Conservation (phyloP, 2,888 invertebrate genomes). For the Caenorhabditis sp. region DNA sequence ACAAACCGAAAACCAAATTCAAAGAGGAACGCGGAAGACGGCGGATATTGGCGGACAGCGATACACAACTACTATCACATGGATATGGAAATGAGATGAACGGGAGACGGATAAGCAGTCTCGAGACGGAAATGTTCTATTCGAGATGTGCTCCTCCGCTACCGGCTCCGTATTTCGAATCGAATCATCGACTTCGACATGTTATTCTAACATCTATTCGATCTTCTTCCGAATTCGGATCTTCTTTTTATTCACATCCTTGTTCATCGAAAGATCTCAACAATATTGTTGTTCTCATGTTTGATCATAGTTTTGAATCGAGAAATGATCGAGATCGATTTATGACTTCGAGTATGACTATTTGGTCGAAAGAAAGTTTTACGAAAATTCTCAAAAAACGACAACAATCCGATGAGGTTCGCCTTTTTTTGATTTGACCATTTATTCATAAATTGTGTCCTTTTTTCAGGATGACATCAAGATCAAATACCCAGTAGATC, state of each 20-base stretch:
- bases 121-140: neutral
- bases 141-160: conserved; percentile 14
- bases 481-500: neutral
- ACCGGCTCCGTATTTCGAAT: neutral
- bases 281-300: conserved; percentile 13
- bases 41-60: neutral
- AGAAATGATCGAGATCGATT: conserved; percentile 11
- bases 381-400: neutral
- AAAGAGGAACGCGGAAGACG: conserved; percentile 1
- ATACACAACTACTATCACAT: conserved; percentile 4
- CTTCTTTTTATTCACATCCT: conserved; percentile 5
- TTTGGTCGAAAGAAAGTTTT: conserved; percentile 26
- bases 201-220: conserved; percentile 13
- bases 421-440: neutral
- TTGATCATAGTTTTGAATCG: conserved; percentile 3
- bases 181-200: conserved; percentile 8
- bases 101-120: neutral
- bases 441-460: neutral
- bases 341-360: conserved; percentile 9
- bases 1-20: neutral
- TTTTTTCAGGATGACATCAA: neutral
- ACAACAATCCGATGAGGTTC: neutral
- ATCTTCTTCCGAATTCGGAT: conserved; percentile 4
- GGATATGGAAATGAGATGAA: conserved; percentile 6
- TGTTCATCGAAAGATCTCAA: neutral